Evolutionary conservation across 2,888 invertebrate species (phyloP).

Genomic region (Phortica magna): DNA sequence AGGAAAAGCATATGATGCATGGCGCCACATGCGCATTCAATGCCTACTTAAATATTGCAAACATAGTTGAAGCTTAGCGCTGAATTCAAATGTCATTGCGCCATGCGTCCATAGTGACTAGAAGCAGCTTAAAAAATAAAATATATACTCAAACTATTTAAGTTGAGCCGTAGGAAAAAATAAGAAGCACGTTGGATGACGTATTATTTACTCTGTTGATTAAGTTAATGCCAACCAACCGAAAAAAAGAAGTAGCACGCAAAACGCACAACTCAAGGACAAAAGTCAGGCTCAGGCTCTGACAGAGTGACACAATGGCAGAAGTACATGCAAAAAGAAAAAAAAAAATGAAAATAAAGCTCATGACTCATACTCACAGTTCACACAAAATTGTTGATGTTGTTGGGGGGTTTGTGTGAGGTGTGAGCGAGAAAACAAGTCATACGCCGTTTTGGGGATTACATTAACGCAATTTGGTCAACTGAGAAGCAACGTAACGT

Average conservation of each 20-base stretch:
- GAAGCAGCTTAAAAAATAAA: neutral
- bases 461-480: conserved; percentile 64
- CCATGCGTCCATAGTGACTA: no score
- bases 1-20: no score
- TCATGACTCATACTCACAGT: conserved; percentile 4
- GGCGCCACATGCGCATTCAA: no score
- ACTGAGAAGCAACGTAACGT: neutral
- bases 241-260: neutral
- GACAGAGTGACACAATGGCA: neutral
- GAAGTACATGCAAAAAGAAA: conserved; percentile 8
- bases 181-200: conserved; percentile 41
- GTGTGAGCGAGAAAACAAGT: conserved; percentile 37
- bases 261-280: conserved; percentile 54
- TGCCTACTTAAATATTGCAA: no score
- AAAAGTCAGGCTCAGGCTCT: conserved; percentile 43
- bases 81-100: neutral
- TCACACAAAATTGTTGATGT: conserved; percentile 9
- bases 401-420: neutral
- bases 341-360: neutral
- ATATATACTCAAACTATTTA: neutral
- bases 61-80: neutral
- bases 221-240: conserved; percentile 55
- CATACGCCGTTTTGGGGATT: conserved; percentile 64
- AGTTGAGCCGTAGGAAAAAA: conserved; percentile 31
- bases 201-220: conserved; percentile 69